A percentile compares a stretch with the other conserved stretches of the same genome.
These are phyloP conservation scores for Hydrolagus colliei DNA, from an alignment of 2,797 vertebrate species.

Conservation along the genomic window DNA sequence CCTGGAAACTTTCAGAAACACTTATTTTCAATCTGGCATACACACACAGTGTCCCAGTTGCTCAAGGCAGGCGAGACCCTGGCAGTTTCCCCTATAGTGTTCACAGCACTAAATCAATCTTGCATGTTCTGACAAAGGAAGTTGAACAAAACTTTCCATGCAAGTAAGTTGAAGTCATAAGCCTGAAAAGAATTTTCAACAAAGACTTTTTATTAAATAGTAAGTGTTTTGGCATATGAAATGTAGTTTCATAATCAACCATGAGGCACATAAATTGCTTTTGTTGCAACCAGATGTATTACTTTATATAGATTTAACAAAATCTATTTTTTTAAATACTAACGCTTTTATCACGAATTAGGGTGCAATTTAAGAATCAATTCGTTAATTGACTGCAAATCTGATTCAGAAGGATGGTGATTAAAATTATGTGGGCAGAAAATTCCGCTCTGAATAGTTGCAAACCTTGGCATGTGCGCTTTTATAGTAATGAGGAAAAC, in stretches of 20 bases:
- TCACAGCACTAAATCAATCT: constrained; percentile 31
- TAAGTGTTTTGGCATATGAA: constrained; percentile 23
- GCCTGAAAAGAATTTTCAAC: constrained; percentile 5
- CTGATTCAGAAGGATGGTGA: no score
- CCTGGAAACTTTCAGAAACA: constrained; percentile 18
- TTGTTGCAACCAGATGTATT: background rate
- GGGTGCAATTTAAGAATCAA: constrained; percentile 4
- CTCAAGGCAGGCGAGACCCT: constrained; percentile 23
- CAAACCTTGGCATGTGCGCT: no score
- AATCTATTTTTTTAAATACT: background rate
- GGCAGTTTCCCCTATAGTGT: constrained; percentile 20
- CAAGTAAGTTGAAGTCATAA: background rate
- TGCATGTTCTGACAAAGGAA: constrained; percentile 30
- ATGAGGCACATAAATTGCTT: background rate
- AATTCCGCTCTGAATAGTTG: no score
- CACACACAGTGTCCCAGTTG: constrained; percentile 12
- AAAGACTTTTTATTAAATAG: constrained; percentile 12
- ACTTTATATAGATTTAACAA: background rate
- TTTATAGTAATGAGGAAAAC: no score
- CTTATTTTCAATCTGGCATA: constrained; percentile 26
- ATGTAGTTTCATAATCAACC: background rate
- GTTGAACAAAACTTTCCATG: constrained; percentile 28
- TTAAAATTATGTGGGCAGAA: no score
- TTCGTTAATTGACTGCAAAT: background rate
- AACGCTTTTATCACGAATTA: background rate